A percentile compares a stretch with the other conserved stretches of the same genome.
Conservation (phyloP, 1,140 invertebrate genomes). For the Temnothorax curvispinosus region DNA sequence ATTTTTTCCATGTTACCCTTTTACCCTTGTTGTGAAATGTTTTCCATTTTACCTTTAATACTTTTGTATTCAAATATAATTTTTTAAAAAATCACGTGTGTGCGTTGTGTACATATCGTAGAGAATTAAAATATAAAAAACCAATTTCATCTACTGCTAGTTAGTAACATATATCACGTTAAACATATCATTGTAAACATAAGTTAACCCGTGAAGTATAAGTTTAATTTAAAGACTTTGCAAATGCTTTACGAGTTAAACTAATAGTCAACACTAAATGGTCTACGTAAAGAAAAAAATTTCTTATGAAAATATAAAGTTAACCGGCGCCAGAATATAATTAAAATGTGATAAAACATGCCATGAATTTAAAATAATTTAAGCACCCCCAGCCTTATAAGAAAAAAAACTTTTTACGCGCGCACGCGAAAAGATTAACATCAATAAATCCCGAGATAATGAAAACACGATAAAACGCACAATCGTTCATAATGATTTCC, state of each 20-base stretch:
- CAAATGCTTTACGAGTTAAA: not conserved
- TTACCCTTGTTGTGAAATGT: too few species aligned
- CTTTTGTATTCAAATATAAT: not conserved
- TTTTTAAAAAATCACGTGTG: constrained; percentile 3
- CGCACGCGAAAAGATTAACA: not conserved
- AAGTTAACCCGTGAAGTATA: not conserved
- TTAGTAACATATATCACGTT: not conserved
- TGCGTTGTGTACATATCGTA: not conserved
- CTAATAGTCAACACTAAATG: not conserved
- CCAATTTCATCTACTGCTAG: not conserved
- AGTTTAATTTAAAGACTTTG: not conserved
- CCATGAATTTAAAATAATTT: constrained; percentile 10
- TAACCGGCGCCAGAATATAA: not conserved
- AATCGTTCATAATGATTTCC: constrained; percentile 9
- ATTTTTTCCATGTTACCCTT: not conserved
- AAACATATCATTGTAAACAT: not conserved
- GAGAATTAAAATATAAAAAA: not conserved
- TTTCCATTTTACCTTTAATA: not conserved
- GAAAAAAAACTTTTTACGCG: not conserved
- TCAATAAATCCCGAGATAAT: constrained; percentile 12
- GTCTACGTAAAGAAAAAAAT: not conserved
- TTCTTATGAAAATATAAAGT: not conserved
- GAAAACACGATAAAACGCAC: constrained; percentile 3
- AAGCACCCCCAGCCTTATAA: not conserved
- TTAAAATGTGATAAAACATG: not conserved